phyloP scores from a whole-genome alignment of 1,140 invertebrate genomes.

The Euglossa dilemma region DNA sequence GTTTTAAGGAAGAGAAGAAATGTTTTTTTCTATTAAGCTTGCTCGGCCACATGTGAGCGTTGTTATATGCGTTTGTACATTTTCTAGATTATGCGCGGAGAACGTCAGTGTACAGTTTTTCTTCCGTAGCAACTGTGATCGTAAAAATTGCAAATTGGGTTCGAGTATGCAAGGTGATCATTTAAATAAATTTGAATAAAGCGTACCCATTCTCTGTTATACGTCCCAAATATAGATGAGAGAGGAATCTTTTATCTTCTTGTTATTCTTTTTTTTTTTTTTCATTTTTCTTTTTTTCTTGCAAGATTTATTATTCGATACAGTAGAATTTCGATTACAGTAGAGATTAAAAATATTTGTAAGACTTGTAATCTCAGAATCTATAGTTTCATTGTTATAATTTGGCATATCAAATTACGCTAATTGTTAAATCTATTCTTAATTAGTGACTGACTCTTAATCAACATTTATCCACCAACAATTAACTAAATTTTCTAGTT shows the following conservation, averaged over 20 bases:
- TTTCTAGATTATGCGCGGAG: constrained; percentile 62
- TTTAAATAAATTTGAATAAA: constrained; percentile 16
- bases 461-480: constrained; percentile 11
- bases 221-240: background rate
- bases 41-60: constrained; percentile 68
- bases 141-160: constrained; percentile 39
- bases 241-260: background rate
- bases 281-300: background rate
- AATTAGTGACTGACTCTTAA: constrained; percentile 2
- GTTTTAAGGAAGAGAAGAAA: constrained; percentile 26
- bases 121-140: constrained; percentile 52
- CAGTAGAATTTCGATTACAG: constrained; percentile 46
- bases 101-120: constrained; percentile 58
- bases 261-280: background rate
- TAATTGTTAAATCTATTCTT: constrained; percentile 33
- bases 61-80: constrained; percentile 76
- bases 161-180: constrained; percentile 13
- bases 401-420: constrained; percentile 37
- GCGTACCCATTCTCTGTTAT: background rate
- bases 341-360: background rate
- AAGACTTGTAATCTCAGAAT: constrained; percentile 23
- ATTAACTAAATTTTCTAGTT: background rate
- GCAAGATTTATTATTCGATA: background rate
- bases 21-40: constrained; percentile 61
- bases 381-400: constrained; percentile 37